Evolutionary conservation across 2,888 invertebrate species (phyloP).

Genomic region (Tenodera sinensis): DNA sequence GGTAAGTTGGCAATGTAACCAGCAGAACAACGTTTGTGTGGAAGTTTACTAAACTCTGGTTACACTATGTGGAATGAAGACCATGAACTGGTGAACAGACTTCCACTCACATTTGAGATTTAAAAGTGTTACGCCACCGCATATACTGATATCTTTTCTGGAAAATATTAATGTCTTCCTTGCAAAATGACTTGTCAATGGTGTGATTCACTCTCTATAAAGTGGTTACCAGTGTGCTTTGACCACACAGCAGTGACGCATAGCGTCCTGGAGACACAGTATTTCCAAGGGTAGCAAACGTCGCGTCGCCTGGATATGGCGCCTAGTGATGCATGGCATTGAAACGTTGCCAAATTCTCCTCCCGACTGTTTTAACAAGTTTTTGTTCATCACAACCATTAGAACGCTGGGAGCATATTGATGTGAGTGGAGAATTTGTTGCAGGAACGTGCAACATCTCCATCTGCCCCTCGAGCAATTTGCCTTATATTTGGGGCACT

Average conservation of each 20-base stretch:
- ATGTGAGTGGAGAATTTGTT: not conserved
- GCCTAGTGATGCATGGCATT: not conserved
- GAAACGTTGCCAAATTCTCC: not conserved
- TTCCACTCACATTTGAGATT: too few species aligned
- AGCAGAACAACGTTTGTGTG: too few species aligned
- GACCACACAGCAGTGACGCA: not conserved
- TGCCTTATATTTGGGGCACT: not conserved
- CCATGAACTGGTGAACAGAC: too few species aligned
- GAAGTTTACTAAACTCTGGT: too few species aligned
- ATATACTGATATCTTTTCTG: too few species aligned
- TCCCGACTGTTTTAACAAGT: not conserved
- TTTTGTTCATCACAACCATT: not conserved
- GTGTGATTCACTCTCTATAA: too few species aligned
- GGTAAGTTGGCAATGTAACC: too few species aligned
- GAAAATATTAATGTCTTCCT: too few species aligned
- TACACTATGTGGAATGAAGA: too few species aligned
- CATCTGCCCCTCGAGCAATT: not conserved
- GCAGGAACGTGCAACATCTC: not conserved
- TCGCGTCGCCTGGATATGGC: not conserved
- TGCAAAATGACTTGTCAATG: too few species aligned
- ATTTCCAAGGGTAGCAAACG: not conserved
- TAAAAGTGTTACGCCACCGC: too few species aligned
- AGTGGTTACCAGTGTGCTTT: too few species aligned
- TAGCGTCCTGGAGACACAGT: not conserved
- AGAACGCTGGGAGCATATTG: not conserved